Evolutionary conservation across 2,113 vertebrate genomes (phyloP).

Genomic region (Ranitomeya imitator): DNA sequence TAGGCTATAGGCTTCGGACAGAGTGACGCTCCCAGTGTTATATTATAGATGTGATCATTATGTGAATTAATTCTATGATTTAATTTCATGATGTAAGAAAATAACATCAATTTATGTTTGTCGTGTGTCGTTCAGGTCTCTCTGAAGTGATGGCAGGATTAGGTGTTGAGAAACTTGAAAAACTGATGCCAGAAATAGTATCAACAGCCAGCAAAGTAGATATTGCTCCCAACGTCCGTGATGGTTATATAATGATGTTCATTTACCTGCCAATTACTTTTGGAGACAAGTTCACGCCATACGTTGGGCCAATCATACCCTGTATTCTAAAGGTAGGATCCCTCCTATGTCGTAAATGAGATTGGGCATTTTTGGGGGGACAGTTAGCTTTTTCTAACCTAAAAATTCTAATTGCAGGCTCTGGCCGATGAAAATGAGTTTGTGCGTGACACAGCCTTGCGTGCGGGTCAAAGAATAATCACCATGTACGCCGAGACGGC

Average conservation of each 20-base stretch:
- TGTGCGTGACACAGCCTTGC: constrained; percentile 92
- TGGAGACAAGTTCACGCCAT: constrained; percentile 94
- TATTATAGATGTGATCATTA: too few relatives aligned
- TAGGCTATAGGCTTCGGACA: too few relatives aligned
- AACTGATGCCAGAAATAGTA: constrained; percentile 98
- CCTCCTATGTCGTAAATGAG: background rate
- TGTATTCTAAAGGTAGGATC: constrained; percentile 93
- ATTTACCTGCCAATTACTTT: constrained; percentile 98
- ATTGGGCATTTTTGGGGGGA: too few relatives aligned
- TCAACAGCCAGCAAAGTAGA: constrained; percentile 96
- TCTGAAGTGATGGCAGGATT: constrained; percentile 97
- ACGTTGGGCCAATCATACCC: constrained; percentile 96
- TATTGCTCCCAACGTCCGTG: constrained; percentile 95
- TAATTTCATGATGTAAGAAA: background rate
- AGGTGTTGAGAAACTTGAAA: constrained; percentile 96
- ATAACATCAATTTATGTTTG: background rate
- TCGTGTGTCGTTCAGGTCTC: constrained; percentile 74
- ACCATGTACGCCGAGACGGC: constrained; percentile 97
- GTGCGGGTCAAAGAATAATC: constrained; percentile 92
- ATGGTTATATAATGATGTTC: constrained; percentile 99
- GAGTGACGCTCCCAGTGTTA: too few relatives aligned
- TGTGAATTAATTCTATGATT: background rate
- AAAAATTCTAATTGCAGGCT: constrained; percentile 72
- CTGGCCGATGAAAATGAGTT: constrained; percentile 97
- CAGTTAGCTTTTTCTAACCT: background rate